phyloP scores from a whole-genome alignment of 1,140 invertebrate genomes.

The Drepana arcuata region DNA sequence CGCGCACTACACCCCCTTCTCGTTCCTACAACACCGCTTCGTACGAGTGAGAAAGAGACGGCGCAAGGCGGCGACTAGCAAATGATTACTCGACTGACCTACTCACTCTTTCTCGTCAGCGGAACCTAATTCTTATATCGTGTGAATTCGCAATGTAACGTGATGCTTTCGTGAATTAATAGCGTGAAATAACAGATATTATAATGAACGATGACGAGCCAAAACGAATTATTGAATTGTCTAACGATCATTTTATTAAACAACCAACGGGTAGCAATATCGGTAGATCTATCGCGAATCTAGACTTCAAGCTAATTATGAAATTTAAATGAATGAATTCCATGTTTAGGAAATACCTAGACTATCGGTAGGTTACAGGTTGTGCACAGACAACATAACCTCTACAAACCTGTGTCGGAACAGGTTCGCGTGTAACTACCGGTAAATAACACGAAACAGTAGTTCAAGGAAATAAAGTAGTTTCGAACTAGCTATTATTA shows the following conservation, averaged over 20 bases:
- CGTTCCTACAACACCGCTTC: constrained; percentile 10
- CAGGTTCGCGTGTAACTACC: no score
- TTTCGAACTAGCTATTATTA: no score
- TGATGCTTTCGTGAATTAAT: constrained; percentile 24
- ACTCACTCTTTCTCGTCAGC: constrained; percentile 66
- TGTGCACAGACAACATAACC: no score
- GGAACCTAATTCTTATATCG: constrained; percentile 66
- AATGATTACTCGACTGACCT: constrained; percentile 70
- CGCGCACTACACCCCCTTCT: constrained; percentile 29
- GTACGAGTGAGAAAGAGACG: constrained; percentile 22
- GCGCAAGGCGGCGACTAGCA: constrained; percentile 35
- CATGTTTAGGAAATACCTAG: no score
- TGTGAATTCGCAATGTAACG: constrained; percentile 46
- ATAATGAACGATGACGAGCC: constrained; percentile 23
- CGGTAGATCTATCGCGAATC: constrained; percentile 1
- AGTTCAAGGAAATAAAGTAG: no score
- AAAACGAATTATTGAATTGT: constrained; percentile 7
- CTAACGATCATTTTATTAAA: no score
- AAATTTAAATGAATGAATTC: neutral
- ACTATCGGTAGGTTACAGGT: no score
- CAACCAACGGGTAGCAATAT: neutral
- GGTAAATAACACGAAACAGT: no score
- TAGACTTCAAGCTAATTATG: neutral
- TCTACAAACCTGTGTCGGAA: no score
- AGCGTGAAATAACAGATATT: constrained; percentile 35